Conservation (phyloP, 2,888 invertebrate species). For the Luffia ferchaultella region DNA sequence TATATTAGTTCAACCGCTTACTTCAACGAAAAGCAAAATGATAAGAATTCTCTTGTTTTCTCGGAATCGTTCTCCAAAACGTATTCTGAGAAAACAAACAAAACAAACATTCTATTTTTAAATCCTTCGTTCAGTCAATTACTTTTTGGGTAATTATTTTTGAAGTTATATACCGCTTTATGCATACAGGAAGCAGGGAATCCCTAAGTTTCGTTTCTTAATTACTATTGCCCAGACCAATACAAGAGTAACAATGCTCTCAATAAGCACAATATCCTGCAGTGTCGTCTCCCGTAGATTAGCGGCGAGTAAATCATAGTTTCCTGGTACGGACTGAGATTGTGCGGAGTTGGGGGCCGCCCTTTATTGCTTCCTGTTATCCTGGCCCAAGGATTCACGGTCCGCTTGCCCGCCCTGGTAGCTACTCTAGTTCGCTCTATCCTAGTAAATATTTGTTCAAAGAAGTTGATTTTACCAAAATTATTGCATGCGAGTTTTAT, state of each 20-base stretch:
- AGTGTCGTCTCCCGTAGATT: slow-evolving; percentile 16
- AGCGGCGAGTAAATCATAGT: slow-evolving; percentile 51
- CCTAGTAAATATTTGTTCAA: no score
- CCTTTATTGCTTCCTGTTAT: slow-evolving; percentile 61
- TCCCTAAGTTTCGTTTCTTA: no score
- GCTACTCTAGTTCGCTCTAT: background rate
- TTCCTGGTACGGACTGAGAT: slow-evolving; percentile 27
- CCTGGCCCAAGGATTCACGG: slow-evolving; percentile 38
- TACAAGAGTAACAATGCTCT: background rate
- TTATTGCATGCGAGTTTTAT: no score
- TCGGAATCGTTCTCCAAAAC: background rate
- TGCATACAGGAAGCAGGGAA: no score
- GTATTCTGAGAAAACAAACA: background rate
- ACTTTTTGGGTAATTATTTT: no score
- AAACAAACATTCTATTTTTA: background rate
- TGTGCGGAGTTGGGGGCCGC: slow-evolving; percentile 25
- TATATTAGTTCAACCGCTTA: slow-evolving; percentile 25
- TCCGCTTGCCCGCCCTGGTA: slow-evolving; percentile 22
- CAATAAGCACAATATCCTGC: slow-evolving; percentile 10
- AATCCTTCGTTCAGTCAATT: no score
- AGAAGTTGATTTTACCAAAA: no score
- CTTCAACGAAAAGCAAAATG: no score
- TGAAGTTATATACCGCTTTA: no score
- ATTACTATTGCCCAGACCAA: no score
- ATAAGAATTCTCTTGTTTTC: no score